Percentiles rank a stretch among this genome's conserved stretches.
Evolutionary conservation across 2,888 invertebrate species (phyloP).

Genomic region (Ectemnius lituratus): DNA sequence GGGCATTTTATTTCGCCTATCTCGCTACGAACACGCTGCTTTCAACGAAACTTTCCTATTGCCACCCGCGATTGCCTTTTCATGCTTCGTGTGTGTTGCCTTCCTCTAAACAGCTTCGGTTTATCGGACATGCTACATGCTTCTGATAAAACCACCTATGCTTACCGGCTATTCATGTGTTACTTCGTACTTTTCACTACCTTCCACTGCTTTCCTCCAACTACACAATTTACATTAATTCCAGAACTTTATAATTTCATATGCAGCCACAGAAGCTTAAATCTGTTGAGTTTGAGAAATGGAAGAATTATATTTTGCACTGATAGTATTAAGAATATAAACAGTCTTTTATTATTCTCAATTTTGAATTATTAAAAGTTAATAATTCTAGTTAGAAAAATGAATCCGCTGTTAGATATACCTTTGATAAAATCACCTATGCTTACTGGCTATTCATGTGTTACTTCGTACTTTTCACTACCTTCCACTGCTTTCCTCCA

Average conservation of each 20-base stretch:
- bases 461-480: not conserved
- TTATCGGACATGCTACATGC: not conserved
- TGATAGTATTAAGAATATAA: too few species aligned
- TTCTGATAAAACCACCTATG: too few species aligned
- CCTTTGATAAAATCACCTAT: too few species aligned
- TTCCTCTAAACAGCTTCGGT: not conserved
- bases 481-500: not conserved
- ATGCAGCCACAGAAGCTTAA: too few species aligned
- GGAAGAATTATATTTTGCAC: too few species aligned
- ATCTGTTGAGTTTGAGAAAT: too few species aligned
- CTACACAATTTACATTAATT: not conserved
- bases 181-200: not conserved
- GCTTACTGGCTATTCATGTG: too few species aligned
- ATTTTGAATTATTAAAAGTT: too few species aligned
- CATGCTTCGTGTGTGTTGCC: constrained; percentile 22
- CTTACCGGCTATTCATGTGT: too few species aligned
- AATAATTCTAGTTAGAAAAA: too few species aligned
- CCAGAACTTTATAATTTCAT: not conserved
- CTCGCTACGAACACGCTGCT: constrained; percentile 6
- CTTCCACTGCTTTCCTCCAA: not conserved
- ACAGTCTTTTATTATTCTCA: too few species aligned
- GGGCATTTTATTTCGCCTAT: constrained; percentile 56
- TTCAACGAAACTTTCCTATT: constrained; percentile 14
- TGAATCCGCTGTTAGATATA: too few species aligned
- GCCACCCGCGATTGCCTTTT: constrained; percentile 43